Conservation (phyloP, 2,113 vertebrate genomes). For the Ictidomys tridecemlineatus region DNA sequence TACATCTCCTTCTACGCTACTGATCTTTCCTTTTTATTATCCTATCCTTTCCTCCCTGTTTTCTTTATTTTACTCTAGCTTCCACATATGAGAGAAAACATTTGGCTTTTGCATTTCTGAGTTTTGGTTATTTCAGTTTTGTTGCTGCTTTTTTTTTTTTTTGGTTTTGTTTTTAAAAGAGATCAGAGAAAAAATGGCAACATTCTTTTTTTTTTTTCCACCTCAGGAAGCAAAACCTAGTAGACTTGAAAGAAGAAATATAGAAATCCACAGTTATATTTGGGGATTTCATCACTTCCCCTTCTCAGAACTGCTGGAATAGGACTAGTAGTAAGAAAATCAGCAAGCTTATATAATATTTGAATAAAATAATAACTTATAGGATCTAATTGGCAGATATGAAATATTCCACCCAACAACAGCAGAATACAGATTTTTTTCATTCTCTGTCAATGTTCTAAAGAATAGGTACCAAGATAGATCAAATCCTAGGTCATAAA, state of each 20-base stretch:
- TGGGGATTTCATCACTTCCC: background rate
- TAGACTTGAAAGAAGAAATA: background rate
- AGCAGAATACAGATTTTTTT: background rate
- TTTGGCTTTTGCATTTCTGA: too few species aligned
- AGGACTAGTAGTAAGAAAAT: background rate
- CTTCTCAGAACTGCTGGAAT: background rate
- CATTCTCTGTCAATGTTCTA: background rate
- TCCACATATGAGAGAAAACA: too few species aligned
- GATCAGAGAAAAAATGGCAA: background rate
- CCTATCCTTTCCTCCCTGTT: too few species aligned
- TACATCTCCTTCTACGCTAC: too few species aligned
- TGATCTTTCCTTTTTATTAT: too few species aligned
- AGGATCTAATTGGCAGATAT: background rate
- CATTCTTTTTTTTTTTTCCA: background rate
- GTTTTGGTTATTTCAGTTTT: too few species aligned
- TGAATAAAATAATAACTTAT: background rate
- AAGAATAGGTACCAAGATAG: background rate
- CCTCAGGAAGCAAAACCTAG: background rate
- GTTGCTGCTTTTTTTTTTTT: background rate
- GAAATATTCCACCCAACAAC: background rate
- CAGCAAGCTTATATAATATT: background rate
- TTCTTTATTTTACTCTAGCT: too few species aligned
- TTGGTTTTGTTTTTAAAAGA: background rate
- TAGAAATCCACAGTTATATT: background rate
- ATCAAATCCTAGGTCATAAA: background rate